phyloP scores from a whole-genome alignment of 2,888 invertebrate species.

The Leuctra nigra region DNA sequence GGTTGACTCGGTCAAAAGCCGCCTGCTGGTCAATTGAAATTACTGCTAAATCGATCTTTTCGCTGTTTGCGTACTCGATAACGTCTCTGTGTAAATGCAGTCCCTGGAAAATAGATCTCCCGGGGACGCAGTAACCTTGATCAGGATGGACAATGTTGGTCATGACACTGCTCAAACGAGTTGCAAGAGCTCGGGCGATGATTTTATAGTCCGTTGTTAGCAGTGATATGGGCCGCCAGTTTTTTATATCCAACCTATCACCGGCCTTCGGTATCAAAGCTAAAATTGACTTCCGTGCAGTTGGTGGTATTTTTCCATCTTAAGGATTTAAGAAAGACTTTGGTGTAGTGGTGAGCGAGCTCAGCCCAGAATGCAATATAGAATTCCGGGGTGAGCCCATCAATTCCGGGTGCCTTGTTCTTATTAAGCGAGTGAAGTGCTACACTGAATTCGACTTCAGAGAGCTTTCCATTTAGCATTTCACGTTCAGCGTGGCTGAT shows the following conservation, averaged over 20 bases:
- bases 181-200: neutral
- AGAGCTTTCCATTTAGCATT: too few species aligned
- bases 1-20: neutral
- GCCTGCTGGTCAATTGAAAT: slow-evolving; percentile 2
- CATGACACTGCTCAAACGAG: neutral
- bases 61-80: neutral
- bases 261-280: neutral
- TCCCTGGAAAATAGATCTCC: neutral
- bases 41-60: neutral
- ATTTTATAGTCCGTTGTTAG: slow-evolving; percentile 6
- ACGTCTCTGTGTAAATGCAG: neutral
- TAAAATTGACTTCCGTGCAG: too few species aligned
- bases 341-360: too few species aligned
- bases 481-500: too few species aligned
- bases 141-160: neutral
- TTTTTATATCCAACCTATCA: neutral
- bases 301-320: too few species aligned
- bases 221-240: slow-evolving; percentile 7
- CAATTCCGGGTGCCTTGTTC: too few species aligned
- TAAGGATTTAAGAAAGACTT: too few species aligned
- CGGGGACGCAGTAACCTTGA: neutral
- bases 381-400: too few species aligned
- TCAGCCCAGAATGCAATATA: too few species aligned
- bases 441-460: too few species aligned
- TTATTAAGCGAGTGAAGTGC: too few species aligned